These are phyloP conservation scores for Clistopyga incitator DNA, from an alignment of 2,888 invertebrate genomes.

Conservation along the genomic window DNA sequence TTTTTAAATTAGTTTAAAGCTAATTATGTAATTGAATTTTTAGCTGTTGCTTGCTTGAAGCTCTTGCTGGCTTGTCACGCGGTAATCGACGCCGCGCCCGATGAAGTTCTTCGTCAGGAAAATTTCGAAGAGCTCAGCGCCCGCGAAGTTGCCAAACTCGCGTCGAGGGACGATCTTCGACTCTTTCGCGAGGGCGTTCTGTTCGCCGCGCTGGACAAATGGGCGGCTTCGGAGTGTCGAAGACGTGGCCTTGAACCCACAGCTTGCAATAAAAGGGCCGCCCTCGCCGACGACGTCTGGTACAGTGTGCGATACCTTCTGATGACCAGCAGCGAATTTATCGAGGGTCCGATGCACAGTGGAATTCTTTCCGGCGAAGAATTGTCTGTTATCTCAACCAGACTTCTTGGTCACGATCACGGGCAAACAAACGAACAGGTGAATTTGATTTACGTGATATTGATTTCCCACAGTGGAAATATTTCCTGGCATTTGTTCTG, in stretches of 20 bases:
- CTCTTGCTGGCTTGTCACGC: constrained; percentile 89
- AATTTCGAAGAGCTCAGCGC: constrained; percentile 88
- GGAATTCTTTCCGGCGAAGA: constrained; percentile 86
- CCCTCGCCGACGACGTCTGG: constrained; percentile 84
- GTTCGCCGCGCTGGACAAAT: constrained; percentile 88
- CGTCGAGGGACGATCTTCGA: constrained; percentile 88
- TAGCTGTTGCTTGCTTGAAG: constrained; percentile 85
- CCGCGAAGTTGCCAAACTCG: constrained; percentile 88
- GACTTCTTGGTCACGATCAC: constrained; percentile 76
- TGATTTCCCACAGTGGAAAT: background rate
- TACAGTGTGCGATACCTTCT: constrained; percentile 89
- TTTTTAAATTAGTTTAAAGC: background rate
- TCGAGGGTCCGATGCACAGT: constrained; percentile 86
- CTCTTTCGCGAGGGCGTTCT: constrained; percentile 88
- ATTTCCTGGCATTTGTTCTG: too few relatives aligned
- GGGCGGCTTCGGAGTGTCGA: constrained; percentile 87
- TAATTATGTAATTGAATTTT: constrained; percentile 20
- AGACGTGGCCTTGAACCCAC: constrained; percentile 85
- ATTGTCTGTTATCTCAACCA: constrained; percentile 78
- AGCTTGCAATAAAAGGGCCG: constrained; percentile 85
- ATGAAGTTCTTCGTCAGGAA: constrained; percentile 86
- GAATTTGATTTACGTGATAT: background rate
- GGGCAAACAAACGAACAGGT: constrained; percentile 62
- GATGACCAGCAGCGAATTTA: constrained; percentile 88
- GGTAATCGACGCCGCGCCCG: constrained; percentile 87